A percentile compares a stretch with the other conserved stretches of the same genome.
Conservation (phyloP, 2,113 vertebrate species). For the Cromileptes altivelis region DNA sequence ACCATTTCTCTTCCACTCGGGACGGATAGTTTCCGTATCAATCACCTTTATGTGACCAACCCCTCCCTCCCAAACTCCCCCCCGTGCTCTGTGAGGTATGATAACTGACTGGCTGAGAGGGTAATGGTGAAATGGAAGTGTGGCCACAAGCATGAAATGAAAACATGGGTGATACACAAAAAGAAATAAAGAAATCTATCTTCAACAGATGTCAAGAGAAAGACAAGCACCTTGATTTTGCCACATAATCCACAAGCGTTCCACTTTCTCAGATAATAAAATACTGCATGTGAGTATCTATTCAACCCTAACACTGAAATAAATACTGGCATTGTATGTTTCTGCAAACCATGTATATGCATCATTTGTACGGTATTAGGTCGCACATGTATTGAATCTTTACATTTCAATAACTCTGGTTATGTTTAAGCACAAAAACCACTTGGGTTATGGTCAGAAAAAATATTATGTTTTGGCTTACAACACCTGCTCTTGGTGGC, state of each 20-base stretch:
- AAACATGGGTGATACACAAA: conserved; percentile 60
- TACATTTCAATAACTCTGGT: too few relatives aligned
- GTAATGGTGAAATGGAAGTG: conserved; percentile 51
- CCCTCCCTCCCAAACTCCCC: neutral
- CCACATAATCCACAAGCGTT: conserved; percentile 17
- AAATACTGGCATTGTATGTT: too few relatives aligned
- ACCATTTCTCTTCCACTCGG: conserved; percentile 64
- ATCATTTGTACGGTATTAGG: too few relatives aligned
- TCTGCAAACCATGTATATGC: too few relatives aligned
- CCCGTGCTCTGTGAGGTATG: conserved; percentile 43
- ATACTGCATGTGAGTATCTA: neutral
- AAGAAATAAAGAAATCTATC: conserved; percentile 47
- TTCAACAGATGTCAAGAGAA: conserved; percentile 51
- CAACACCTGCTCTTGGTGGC: too few relatives aligned
- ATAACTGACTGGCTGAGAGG: conserved; percentile 56
- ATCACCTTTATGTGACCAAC: conserved; percentile 70
- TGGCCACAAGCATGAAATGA: conserved; percentile 65
- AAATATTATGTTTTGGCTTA: too few relatives aligned
- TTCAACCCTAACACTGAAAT: too few relatives aligned
- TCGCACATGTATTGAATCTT: too few relatives aligned
- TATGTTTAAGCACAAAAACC: too few relatives aligned
- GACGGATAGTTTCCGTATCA: conserved; percentile 66
- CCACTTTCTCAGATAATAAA: neutral
- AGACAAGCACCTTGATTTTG: conserved; percentile 42
- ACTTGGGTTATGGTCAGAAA: too few relatives aligned